These are phyloP conservation scores for Cenopis cana DNA, from an alignment of 2,888 invertebrate genomes.

Conservation along the genomic window DNA sequence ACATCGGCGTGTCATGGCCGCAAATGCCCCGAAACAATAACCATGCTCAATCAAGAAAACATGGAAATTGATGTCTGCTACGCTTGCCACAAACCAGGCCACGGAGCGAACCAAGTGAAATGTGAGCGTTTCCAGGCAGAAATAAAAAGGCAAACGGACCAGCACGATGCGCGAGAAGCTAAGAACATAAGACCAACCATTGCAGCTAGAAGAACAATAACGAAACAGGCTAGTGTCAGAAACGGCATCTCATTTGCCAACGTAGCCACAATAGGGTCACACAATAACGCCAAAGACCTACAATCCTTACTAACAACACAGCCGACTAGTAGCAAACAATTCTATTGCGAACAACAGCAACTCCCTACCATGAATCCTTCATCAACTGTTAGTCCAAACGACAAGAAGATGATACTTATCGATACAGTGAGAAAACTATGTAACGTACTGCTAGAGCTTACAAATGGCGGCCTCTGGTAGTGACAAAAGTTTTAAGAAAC, in stretches of 20 bases:
- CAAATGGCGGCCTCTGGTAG: slow-evolving; percentile 26
- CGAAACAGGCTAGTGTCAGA: background rate
- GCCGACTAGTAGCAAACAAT: background rate
- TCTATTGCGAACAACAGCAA: background rate
- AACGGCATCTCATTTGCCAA: slow-evolving; percentile 9
- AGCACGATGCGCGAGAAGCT: slow-evolving; percentile 13
- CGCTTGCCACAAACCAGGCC: slow-evolving; percentile 14
- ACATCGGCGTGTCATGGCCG: slow-evolving; percentile 23
- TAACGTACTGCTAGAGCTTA: slow-evolving; percentile 22
- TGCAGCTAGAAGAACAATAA: slow-evolving; percentile 2
- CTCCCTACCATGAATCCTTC: background rate
- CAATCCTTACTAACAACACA: background rate
- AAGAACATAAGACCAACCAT: slow-evolving; percentile 13
- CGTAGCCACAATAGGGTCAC: background rate
- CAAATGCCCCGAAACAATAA: slow-evolving; percentile 9
- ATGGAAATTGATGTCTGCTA: slow-evolving; percentile 28
- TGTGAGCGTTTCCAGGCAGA: slow-evolving; percentile 17
- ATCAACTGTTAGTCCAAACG: background rate
- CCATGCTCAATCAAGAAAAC: slow-evolving; percentile 14
- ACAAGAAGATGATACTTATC: slow-evolving; percentile 22
- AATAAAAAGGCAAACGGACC: slow-evolving; percentile 10
- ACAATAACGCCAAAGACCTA: background rate
- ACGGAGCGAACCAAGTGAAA: slow-evolving; percentile 23
- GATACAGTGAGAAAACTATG: slow-evolving; percentile 27
- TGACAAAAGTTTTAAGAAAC: background rate